A percentile compares a stretch with the other conserved stretches of the same genome.
phyloP scores from a whole-genome alignment of 2,797 vertebrate species.

The Intellagama lesueurii region DNA sequence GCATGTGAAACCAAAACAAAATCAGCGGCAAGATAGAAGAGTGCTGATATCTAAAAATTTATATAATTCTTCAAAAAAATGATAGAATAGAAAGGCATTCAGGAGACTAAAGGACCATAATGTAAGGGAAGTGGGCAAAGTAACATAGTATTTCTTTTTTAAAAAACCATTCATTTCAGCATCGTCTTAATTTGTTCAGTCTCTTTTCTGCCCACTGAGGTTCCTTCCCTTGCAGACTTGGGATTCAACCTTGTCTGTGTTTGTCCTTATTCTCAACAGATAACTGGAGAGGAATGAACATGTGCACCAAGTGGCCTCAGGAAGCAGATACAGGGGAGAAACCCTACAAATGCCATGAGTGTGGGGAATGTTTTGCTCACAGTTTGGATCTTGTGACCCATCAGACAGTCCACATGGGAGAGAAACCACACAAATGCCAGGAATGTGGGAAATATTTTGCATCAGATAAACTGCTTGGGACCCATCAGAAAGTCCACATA shows the following conservation, averaged over 20 bases:
- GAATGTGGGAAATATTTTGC: background rate
- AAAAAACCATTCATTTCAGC: background rate
- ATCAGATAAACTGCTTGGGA: background rate
- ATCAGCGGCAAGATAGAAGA: no score
- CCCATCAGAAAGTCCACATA: constrained; percentile 36
- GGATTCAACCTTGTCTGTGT: background rate
- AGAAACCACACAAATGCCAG: background rate
- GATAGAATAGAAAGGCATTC: no score
- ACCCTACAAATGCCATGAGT: background rate
- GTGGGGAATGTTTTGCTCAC: background rate
- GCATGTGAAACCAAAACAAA: no score
- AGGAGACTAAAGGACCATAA: background rate
- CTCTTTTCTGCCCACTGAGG: background rate
- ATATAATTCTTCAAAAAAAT: no score
- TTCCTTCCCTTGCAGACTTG: background rate
- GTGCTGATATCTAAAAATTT: no score
- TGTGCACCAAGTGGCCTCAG: background rate
- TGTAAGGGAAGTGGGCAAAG: background rate
- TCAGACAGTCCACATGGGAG: constrained; percentile 67
- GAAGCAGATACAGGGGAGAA: background rate
- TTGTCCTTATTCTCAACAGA: background rate
- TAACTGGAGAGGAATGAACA: background rate
- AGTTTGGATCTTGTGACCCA: constrained; percentile 44
- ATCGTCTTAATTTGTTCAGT: background rate
- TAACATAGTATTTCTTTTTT: background rate